These are phyloP conservation scores for Drosophila setifemur DNA, from an alignment of 1,140 invertebrate species.

Conservation along the genomic window DNA sequence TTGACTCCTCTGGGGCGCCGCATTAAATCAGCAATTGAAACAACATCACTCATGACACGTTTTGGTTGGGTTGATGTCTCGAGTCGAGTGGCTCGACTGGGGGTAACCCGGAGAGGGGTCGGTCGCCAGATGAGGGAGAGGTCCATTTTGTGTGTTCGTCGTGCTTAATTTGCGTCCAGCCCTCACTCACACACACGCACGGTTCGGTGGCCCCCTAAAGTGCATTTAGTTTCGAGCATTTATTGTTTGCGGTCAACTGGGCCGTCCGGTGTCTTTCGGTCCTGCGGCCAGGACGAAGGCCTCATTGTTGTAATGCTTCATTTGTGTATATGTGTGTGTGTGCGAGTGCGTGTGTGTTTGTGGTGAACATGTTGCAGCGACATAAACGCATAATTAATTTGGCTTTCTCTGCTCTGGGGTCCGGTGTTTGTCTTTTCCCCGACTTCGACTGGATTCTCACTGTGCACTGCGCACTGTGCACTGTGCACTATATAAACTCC, in stretches of 20 bases:
- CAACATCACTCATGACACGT: conserved; percentile 81
- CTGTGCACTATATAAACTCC: no score
- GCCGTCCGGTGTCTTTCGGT: conserved; percentile 56
- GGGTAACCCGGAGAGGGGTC: not conserved
- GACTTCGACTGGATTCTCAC: conserved; percentile 41
- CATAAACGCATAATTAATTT: conserved; percentile 81
- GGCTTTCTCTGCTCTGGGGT: conserved; percentile 54
- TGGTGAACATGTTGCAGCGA: conserved; percentile 71
- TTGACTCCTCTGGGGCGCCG: conserved; percentile 48
- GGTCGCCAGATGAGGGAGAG: no score
- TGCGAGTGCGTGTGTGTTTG: conserved; percentile 19
- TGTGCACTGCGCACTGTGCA: conserved; percentile 10
- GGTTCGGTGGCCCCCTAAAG: conserved; percentile 54
- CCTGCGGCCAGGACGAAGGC: conserved; percentile 42
- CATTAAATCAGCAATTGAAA: conserved; percentile 81
- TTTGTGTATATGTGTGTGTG: conserved; percentile 12
- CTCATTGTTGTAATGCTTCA: conserved; percentile 63
- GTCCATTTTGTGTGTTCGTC: conserved; percentile 70
- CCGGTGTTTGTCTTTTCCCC: conserved; percentile 14
- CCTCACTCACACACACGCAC: conserved; percentile 27
- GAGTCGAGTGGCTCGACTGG: conserved; percentile 11
- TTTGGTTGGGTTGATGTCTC: conserved; percentile 51
- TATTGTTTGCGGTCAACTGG: conserved; percentile 78
- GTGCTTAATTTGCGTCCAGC: conserved; percentile 73
- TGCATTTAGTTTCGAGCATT: conserved; percentile 80